Evolutionary conservation across 2,113 vertebrate genomes (phyloP).

Genomic region (Chinchilla lanigera): DNA sequence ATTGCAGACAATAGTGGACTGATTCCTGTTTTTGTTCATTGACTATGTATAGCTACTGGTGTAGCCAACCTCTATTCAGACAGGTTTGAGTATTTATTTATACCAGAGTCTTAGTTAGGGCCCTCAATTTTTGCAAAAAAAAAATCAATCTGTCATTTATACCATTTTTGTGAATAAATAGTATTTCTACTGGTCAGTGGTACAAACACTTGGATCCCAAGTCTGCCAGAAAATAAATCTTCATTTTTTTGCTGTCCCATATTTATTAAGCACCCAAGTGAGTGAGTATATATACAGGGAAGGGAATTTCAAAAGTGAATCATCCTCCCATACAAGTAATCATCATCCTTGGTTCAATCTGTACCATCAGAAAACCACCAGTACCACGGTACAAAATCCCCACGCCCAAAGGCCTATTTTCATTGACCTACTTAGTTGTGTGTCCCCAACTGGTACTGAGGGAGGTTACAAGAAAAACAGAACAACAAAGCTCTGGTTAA

Average conservation of each 20-base stretch:
- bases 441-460: not conserved
- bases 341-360: not conserved
- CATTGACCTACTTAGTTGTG: not conserved
- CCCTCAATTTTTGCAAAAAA: not conserved
- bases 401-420: not conserved
- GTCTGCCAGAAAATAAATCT: not conserved
- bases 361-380: not conserved
- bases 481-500: not conserved
- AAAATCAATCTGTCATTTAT: not conserved
- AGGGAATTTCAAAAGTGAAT: not conserved
- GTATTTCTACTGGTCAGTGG: not conserved
- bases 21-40: not conserved
- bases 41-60: not conserved
- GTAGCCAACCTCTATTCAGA: not conserved
- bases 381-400: not conserved
- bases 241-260: not conserved
- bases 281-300: not conserved
- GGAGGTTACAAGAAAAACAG: not conserved
- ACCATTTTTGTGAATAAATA: slow-evolving; percentile 10
- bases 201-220: not conserved
- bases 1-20: not conserved
- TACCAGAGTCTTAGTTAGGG: not conserved
- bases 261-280: not conserved
- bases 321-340: not conserved
- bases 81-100: not conserved